Conservation (phyloP, 1,140 invertebrate species). For the Drosophila orosa region DNA sequence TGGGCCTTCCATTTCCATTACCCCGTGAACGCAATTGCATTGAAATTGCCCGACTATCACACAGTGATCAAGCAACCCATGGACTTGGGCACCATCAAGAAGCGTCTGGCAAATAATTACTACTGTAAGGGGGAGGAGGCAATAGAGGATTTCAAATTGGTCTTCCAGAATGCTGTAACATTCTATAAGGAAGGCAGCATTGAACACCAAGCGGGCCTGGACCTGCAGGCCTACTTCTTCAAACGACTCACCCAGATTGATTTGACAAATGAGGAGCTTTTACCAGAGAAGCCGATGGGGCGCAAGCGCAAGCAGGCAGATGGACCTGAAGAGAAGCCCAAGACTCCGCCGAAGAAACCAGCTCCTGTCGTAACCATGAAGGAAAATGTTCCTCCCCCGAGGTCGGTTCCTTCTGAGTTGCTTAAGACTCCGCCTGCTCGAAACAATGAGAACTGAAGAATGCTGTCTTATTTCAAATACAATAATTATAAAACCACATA, state of each 20-base stretch:
- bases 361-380: too few species aligned
- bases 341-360: not conserved
- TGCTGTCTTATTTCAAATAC: too few species aligned
- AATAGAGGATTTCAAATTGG: conserved; percentile 23
- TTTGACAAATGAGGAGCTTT: conserved; percentile 14
- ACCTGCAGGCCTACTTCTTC: not conserved
- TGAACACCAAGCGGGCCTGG: conserved; percentile 4
- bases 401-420: too few species aligned
- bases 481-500: too few species aligned
- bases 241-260: conserved; percentile 5
- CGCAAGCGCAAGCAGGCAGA: not conserved
- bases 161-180: conserved; percentile 23
- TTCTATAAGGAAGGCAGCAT: conserved; percentile 14
- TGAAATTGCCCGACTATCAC: conserved; percentile 26
- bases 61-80: conserved; percentile 15
- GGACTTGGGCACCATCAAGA: conserved; percentile 40
- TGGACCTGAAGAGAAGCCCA: not conserved
- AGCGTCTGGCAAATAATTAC: conserved; percentile 20
- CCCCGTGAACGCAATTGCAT: conserved; percentile 12
- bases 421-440: too few species aligned
- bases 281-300: conserved; percentile 3
- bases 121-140: conserved; percentile 29
- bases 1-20: conserved; percentile 14
- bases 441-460: too few species aligned
- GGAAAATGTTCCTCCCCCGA: too few species aligned